A percentile compares a stretch with the other conserved stretches of the same genome.
Evolutionary conservation across 2,113 vertebrate species (phyloP).

Genomic region (Bombycilla garrulus): DNA sequence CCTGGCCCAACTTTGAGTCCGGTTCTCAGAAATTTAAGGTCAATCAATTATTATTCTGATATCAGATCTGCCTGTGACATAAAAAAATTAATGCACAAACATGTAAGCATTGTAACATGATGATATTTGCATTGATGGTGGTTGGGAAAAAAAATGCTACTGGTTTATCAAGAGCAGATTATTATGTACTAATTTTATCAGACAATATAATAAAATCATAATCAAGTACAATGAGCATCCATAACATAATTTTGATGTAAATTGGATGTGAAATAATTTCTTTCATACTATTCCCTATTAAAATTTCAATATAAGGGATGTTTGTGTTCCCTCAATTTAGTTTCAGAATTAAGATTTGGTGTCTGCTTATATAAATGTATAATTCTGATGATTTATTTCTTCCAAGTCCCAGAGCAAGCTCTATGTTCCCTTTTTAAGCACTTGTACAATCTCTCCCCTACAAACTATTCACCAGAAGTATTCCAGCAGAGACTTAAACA

Average conservation of each 20-base stretch:
- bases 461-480: neutral
- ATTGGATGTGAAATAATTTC: neutral
- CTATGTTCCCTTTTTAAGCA: neutral
- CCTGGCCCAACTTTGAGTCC: neutral
- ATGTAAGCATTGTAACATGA: neutral
- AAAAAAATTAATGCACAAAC: neutral
- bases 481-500: neutral
- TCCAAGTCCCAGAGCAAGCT: neutral
- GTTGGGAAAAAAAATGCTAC: neutral
- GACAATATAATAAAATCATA: neutral
- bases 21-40: neutral
- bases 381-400: neutral
- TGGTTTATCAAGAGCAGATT: neutral
- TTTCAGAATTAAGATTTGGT: neutral
- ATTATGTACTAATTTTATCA: neutral
- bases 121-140: neutral
- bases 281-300: neutral
- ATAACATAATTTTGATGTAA: neutral
- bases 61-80: neutral
- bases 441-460: neutral
- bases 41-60: neutral
- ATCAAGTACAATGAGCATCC: neutral
- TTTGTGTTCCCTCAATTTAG: neutral
- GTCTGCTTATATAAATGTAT: neutral
- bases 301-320: neutral